Base-by-base conservation (phyloP, 2,113 vertebrate genomes). In the Serinus canaria region DNA sequence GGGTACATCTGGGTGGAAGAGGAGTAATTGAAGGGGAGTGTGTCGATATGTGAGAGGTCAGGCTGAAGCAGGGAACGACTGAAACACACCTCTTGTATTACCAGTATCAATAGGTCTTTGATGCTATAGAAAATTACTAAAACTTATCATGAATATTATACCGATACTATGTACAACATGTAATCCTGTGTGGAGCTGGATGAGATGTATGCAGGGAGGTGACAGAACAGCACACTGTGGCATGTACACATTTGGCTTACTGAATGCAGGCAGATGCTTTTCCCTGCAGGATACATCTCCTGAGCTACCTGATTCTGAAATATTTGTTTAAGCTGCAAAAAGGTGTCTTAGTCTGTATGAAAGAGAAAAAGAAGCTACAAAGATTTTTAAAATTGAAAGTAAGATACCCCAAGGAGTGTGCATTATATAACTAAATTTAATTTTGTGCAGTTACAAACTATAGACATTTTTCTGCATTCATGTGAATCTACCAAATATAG, bases 21-120 rank as follows among this genome's bases (percentile, higher is more conserved):
- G 31, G 15, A 83, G 63, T 93, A 88, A 97, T 93, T 93, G 90
- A 83, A 88, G 91, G 74, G 77, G 93, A 94, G 92, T 52, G 63
- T 78, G 89, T 63, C 7, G 24, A 90, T 31, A 62, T 27, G 72
- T 28, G 35, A 20, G 70, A 95, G 86, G 92, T 97, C 92, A 96
- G 91, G 73, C 83, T 18, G 19, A 97, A 94, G 72, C 33, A 33
- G 46, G 77, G 76, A 95, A 84, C 43, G 88, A 59, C 69, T 83
- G 58, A 52, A 97, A 87, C 50, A 80, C 72, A 93, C 30, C 63
- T 89, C 85, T 46, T n/a, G 43, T 75, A 43, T 89, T 93, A 94
- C 39, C 25, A 80, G 49, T 79, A 90, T 94, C 91, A 92, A 72
- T 37, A 19, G 41, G 18, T 7, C 64, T 75, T 94, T 76, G 78